These are phyloP conservation scores for Epinotia bilunana DNA, from an alignment of 2,888 invertebrate genomes.

Conservation along the genomic window DNA sequence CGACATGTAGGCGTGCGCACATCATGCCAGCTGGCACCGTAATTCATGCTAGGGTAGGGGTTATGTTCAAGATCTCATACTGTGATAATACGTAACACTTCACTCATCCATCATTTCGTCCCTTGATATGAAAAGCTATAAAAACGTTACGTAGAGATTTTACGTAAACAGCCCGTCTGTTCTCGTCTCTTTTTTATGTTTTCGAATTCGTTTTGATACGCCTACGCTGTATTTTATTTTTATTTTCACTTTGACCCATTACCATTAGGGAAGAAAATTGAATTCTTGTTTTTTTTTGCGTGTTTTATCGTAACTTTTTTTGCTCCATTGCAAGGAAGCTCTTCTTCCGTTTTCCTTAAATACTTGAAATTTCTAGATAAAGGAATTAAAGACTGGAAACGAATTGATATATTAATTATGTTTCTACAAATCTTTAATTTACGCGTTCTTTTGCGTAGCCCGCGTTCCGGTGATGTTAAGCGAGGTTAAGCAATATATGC, in stretches of 20 bases:
- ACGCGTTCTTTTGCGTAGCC: neutral
- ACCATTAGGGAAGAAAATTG: slow-evolving; percentile 2
- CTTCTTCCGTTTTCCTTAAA: slow-evolving; percentile 17
- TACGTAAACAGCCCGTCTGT: slow-evolving; percentile 19
- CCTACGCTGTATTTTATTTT: slow-evolving; percentile 15
- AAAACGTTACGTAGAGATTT: slow-evolving; percentile 28
- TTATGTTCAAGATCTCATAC: slow-evolving; percentile 22
- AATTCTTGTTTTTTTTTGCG: slow-evolving; percentile 2
- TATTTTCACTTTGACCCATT: slow-evolving; percentile 16
- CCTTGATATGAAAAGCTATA: slow-evolving; percentile 37
- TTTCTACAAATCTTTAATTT: neutral
- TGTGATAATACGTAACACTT: slow-evolving; percentile 38
- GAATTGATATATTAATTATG: neutral
- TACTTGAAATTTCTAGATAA: neutral
- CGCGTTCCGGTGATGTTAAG: neutral
- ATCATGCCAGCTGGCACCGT: slow-evolving; percentile 24
- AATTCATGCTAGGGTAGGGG: slow-evolving; percentile 19
- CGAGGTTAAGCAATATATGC: neutral
- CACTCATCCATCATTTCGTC: slow-evolving; percentile 41
- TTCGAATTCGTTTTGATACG: slow-evolving; percentile 13
- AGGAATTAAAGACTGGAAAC: neutral
- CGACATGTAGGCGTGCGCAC: slow-evolving; percentile 21
- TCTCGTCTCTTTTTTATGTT: too few relatives aligned
- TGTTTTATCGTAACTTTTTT: slow-evolving; percentile 12
- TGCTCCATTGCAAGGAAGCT: neutral